Conservation (phyloP, 2,888 invertebrate species). For the Chrysina gloriosa region DNA sequence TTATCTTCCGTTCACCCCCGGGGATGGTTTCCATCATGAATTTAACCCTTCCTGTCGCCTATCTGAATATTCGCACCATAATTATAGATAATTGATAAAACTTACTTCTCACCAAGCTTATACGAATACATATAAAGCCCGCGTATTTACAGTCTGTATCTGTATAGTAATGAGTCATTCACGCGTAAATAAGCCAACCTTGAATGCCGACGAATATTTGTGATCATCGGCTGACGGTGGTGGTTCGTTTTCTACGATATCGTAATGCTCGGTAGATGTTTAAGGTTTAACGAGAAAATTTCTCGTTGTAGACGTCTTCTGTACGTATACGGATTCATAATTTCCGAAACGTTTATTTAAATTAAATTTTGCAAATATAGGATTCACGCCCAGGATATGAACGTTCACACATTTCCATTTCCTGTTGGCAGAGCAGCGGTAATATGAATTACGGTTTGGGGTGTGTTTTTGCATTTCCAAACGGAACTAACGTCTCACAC, state of each 20-base stretch:
- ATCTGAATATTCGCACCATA: slow-evolving; percentile 51
- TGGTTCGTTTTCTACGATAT: slow-evolving; percentile 4
- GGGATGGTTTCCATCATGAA: slow-evolving; percentile 58
- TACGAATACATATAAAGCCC: neutral
- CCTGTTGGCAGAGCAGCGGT: slow-evolving; percentile 36
- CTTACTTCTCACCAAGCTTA: slow-evolving; percentile 29
- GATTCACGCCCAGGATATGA: slow-evolving; percentile 51
- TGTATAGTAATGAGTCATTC: slow-evolving; percentile 38
- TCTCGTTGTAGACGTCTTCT: neutral
- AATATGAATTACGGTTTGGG: slow-evolving; percentile 12
- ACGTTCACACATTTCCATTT: slow-evolving; percentile 53
- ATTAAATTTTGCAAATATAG: slow-evolving; percentile 49
- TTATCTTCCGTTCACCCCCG: slow-evolving; percentile 60
- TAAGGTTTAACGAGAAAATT: neutral
- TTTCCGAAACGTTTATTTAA: slow-evolving; percentile 48
- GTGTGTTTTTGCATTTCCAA: neutral
- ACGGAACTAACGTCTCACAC: too few species aligned
- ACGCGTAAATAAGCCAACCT: slow-evolving; percentile 13
- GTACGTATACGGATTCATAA: neutral
- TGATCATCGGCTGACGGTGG: neutral
- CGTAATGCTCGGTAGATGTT: neutral
- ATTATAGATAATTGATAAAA: slow-evolving; percentile 52
- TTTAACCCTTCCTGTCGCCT: slow-evolving; percentile 57
- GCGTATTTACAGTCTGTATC: neutral
- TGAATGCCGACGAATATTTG: slow-evolving; percentile 2